Base-by-base conservation (phyloP, 2,113 vertebrate species). In the Sylvilagus bachmani region DNA sequence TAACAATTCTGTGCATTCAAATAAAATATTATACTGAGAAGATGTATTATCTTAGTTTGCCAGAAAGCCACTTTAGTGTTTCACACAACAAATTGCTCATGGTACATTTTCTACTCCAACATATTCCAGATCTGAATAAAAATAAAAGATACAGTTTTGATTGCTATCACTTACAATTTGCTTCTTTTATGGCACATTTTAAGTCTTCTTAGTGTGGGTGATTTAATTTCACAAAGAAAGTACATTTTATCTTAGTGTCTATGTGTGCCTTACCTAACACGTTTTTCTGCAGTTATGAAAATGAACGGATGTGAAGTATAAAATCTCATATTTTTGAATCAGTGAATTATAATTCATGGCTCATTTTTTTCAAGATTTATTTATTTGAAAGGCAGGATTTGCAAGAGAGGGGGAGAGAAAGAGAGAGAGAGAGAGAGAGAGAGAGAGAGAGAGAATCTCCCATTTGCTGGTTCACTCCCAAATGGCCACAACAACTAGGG, bases 61-160 rank as follows among this genome's bases (percentile, higher is more conserved):
- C 85, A 94, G 87, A 95, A 97, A 97, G 83, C 83, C 79, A 70
- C 73, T 83, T 80, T 89, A 86, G 71, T 86, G 53, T 93, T 96
- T 78, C 75, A 97, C 77, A 92, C 81, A 96, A 90, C 86, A 98
- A 97, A 97, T 92, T 96, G 86, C 71, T 93, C 66, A n/a, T 51
- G 83, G 71, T 95, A 95, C 96, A 96, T 97, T 95, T 96, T 96
- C 82, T 95, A 44, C 73, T 96, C 81, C 10, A 94, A 69, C 31
- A 53, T 94, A 91, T 93, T 97, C 64, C 24, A 82, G 93, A 97
- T 92, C 62, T 36, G 95, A 96, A 93, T 83, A 92, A 93, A 97
- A 97, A 94, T 82, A 93, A 96, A 95, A 97, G 89, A 80, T 94
- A 90, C 55, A 78, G 81, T 95, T 97, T 74, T 11, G 53, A 96